Base-by-base conservation (phyloP, 2,888 invertebrate genomes). In the Halictus ligatus region DNA sequence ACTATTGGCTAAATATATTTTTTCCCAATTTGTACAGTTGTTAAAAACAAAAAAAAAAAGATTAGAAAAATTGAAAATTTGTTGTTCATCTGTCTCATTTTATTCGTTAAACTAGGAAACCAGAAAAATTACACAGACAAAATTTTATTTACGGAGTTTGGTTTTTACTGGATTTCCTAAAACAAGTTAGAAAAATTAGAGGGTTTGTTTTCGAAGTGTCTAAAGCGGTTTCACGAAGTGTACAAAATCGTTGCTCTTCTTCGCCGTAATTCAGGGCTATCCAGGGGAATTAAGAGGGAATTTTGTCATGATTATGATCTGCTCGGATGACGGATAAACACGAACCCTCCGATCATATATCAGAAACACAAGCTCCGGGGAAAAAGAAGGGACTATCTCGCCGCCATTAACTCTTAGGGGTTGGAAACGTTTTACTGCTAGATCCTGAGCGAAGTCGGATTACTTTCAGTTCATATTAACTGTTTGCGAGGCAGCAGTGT, bases 391-490 rank as follows among this genome's bases (percentile, higher is more conserved):
- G 64, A 64, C 58, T 84, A 82, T 75, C 75, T 75, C 54, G 46
- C 29, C 75, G 35, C 48, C 75, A 78, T 75, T 78, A 75, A 82
- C 78, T 82, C 60, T 78, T 78, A 84, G 73, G 82, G 75, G 54
- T 76, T 18, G 76, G 48, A 72, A 78, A 78, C 81, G 71, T 81
- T 81, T 78, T 54, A 40, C 54, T 46, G 35, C 75, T 13, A 35
- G 81, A 78, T 81, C 48, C 58, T 78, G 77, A 79, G 73, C 79
- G 73, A 81, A 78, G 73, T 75, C 50, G 85, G 81, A 86, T 86
- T 85, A 86, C 85, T 79, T 76, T 79, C 78, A 73, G 78, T 86
- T 80, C 85, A 75, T 85, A 76, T 79, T 74, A 86, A 85, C 85
- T 64, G 74, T 50, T 81, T 46, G 40, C 74, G n/a, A 54, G 35